Conservation (phyloP, 2,797 vertebrate genomes). For the Amblyraja radiata region DNA sequence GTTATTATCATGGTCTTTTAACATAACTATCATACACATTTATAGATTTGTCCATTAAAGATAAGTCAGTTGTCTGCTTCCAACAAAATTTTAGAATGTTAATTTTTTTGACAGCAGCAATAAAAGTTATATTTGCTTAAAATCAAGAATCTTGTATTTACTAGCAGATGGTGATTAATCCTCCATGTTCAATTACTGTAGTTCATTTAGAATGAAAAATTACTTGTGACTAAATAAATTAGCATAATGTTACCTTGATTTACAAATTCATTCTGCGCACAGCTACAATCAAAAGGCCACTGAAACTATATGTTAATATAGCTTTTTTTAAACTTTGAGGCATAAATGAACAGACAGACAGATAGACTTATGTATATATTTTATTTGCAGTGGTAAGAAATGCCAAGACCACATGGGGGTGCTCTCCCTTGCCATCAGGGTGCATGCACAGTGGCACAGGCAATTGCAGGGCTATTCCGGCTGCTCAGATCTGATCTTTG, state of each 20-base stretch:
- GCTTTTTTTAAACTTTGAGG: neutral
- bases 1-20: neutral
- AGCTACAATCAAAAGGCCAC: neutral
- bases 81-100: constrained; percentile 16
- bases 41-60: constrained; percentile 5
- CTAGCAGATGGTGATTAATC: constrained; percentile 33
- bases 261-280: neutral
- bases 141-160: constrained; percentile 20
- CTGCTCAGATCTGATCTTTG: no score
- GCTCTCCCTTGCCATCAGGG: no score
- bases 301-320: neutral
- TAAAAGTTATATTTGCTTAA: neutral
- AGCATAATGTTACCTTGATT: constrained; percentile 8
- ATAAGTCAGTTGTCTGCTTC: neutral
- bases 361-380: no score
- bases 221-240: constrained; percentile 9
- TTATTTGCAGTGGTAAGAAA: no score
- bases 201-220: constrained; percentile 30
- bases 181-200: constrained; percentile 29
- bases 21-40: neutral
- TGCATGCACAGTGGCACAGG: no score
- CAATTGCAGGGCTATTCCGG: no score
- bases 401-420: no score
- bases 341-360: neutral
- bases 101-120: constrained; percentile 3